Evolutionary conservation across 2,113 vertebrate genomes (phyloP).

Genomic region (Tachuris rubrigastra): DNA sequence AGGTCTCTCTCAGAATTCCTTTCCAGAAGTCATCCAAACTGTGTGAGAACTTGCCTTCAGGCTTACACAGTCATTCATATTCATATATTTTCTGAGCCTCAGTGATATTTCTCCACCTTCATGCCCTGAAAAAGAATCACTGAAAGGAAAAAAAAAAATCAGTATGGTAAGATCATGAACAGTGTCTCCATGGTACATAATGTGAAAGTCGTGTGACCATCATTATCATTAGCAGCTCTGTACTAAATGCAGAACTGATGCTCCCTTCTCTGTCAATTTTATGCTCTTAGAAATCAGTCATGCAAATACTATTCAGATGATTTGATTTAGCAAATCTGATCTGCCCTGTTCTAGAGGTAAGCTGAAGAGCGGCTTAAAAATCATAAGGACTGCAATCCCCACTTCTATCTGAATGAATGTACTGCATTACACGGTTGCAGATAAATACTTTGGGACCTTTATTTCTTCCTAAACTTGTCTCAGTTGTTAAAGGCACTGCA

Average conservation of each 20-base stretch:
- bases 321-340: constrained; percentile 41
- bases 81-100: background rate
- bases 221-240: background rate
- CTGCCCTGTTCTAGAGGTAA: background rate
- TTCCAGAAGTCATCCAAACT: background rate
- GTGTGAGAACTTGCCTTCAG: background rate
- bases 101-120: background rate
- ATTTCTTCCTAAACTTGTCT: background rate
- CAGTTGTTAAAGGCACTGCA: background rate
- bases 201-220: background rate
- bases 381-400: background rate
- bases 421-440: background rate
- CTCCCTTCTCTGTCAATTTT: background rate
- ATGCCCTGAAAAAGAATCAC: background rate
- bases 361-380: background rate
- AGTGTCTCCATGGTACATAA: background rate
- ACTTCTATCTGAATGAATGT: background rate
- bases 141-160: background rate
- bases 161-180: background rate
- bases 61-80: background rate
- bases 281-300: background rate
- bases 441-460: background rate
- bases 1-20: background rate
- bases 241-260: background rate
- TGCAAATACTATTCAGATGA: background rate